Evolutionary conservation across 2,888 invertebrate species (phyloP).

Genomic region (Tethea ocularis): DNA sequence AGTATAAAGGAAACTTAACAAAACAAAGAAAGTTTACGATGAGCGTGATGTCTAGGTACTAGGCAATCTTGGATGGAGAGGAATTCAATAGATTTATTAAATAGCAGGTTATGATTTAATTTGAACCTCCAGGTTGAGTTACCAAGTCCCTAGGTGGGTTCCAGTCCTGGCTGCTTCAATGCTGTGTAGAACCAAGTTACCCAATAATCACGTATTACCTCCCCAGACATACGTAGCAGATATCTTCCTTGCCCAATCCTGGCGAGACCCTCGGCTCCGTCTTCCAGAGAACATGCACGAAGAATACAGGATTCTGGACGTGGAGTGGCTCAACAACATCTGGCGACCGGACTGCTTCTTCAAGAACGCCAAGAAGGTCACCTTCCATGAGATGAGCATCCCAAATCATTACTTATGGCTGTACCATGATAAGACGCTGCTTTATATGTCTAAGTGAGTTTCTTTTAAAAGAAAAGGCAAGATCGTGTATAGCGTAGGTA

Average conservation of each 20-base stretch:
- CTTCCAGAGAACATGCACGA: conserved; percentile 97
- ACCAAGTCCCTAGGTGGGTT: too few species aligned
- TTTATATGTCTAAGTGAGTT: conserved; percentile 96
- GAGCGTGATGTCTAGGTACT: too few species aligned
- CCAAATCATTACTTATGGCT: conserved; percentile 97
- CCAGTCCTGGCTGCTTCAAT: too few species aligned
- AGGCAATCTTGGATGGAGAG: too few species aligned
- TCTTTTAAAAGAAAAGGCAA: not conserved
- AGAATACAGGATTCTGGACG: conserved; percentile 94
- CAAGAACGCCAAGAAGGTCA: conserved; percentile 96
- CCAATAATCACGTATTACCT: not conserved
- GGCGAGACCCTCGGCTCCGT: conserved; percentile 94
- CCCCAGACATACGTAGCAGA: conserved; percentile 95
- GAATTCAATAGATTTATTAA: too few species aligned
- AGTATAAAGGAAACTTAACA: too few species aligned
- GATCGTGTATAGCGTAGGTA: too few species aligned
- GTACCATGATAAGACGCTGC: conserved; percentile 94
- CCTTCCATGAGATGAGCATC: conserved; percentile 97
- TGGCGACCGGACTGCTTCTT: conserved; percentile 98
- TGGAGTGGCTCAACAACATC: conserved; percentile 94
- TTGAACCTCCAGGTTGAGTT: too few species aligned
- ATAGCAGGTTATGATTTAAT: too few species aligned
- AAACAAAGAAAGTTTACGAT: too few species aligned
- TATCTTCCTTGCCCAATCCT: conserved; percentile 95
- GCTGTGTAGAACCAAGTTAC: too few species aligned